phyloP scores from a whole-genome alignment of 2,113 vertebrate species.

The Pteronura brasiliensis region DNA sequence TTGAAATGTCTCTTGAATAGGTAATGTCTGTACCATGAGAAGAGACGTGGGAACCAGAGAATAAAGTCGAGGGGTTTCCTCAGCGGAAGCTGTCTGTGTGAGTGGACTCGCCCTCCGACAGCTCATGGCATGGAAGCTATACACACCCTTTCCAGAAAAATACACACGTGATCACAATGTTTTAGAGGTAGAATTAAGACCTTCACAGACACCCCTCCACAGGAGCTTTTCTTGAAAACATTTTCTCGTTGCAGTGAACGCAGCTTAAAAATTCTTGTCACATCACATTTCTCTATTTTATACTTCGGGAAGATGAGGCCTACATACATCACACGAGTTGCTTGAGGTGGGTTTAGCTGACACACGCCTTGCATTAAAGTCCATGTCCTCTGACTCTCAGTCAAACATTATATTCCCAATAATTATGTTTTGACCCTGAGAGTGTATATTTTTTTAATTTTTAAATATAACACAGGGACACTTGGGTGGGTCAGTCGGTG shows the following conservation, averaged over 20 bases:
- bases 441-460: not conserved
- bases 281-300: slow-evolving; percentile 23
- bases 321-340: not conserved
- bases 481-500: no score
- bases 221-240: not conserved
- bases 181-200: not conserved
- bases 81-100: not conserved
- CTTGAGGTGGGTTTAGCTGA: not conserved
- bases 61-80: not conserved
- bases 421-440: not conserved
- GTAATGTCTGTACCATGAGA: not conserved
- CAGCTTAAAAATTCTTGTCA: not conserved
- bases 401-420: not conserved
- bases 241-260: not conserved
- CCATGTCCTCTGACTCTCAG: not conserved
- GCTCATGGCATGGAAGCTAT: not conserved
- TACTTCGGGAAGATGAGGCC: not conserved
- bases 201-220: not conserved
- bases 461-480: not conserved
- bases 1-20: not conserved
- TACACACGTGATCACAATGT: not conserved
- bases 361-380: not conserved
- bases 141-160: not conserved
- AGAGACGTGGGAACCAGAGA: not conserved
- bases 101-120: not conserved